Evolutionary conservation across 1,140 invertebrate species (phyloP).

Genomic region (Zaprionus davidi): DNA sequence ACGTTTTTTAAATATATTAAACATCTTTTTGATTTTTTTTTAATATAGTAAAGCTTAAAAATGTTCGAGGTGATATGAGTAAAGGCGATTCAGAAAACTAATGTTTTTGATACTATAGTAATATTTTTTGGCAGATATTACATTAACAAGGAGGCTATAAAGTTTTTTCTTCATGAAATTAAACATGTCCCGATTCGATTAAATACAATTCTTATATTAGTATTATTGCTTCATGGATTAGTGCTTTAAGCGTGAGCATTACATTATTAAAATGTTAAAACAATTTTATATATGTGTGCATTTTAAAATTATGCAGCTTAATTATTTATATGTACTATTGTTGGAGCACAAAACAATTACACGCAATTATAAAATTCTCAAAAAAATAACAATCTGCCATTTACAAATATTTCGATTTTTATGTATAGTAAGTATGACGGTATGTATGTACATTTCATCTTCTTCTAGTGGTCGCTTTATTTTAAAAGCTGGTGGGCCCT

Average conservation of each 20-base stretch:
- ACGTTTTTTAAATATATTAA: background rate
- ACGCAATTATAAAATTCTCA: constrained; percentile 27
- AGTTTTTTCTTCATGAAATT: background rate
- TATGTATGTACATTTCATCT: constrained; percentile 39
- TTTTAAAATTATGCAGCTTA: background rate
- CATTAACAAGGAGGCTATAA: constrained; percentile 1
- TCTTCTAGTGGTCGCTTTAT: constrained; percentile 80
- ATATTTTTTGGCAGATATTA: constrained; percentile 3
- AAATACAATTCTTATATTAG: background rate
- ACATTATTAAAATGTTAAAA: constrained; percentile 5
- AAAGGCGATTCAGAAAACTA: background rate
- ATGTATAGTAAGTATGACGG: constrained; percentile 19
- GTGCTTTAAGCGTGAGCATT: constrained; percentile 10
- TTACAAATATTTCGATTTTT: constrained; percentile 21
- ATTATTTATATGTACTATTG: constrained; percentile 34
- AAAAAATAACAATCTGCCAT: constrained; percentile 16
- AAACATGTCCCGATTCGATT: background rate
- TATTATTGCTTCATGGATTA: constrained; percentile 7
- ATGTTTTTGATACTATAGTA: background rate
- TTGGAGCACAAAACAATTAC: constrained; percentile 59
- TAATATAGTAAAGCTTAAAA: background rate
- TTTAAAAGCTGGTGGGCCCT: constrained; percentile 93
- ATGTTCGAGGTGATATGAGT: background rate
- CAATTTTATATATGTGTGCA: background rate
- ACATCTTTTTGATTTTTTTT: background rate